Base-by-base conservation (phyloP, 2,797 vertebrate genomes). In the Sphenopsis melanotis region DNA sequence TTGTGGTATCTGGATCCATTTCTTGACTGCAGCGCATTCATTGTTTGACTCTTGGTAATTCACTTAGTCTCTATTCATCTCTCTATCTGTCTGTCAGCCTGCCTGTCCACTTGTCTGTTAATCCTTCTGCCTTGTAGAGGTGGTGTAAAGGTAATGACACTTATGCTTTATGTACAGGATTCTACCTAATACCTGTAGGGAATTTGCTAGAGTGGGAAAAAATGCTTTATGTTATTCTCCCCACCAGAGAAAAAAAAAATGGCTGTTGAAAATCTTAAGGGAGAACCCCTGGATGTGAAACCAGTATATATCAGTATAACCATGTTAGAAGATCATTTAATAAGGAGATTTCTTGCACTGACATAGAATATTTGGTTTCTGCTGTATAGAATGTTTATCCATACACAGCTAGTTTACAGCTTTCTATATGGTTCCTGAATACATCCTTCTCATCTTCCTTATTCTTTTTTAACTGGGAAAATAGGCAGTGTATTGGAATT, bases 401-500 rank as follows among this genome's bases (percentile, higher is more conserved):
- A 79, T 91, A 78, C 76, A 83, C 61, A 92, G 39, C 55, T 96
- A 92, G 78, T 83, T 95, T 93, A 82, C 85, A 94, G 47, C 49
- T 95, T 96, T 87, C 80, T 92, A 8, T 87, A 83, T 87, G 56
- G 77, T 95, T 96, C 76, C 84, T 96, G 89, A 89, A 91, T 94
- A 30, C 74, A 92, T 92, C 91, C 75, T 87, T 93, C 81, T 94
- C 92, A 86, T 95, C 93, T 36, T 96, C 91, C 56, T 83, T 90
- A 71, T 91, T 82, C 77, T 90, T 90, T 70, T 84, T 75, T 60
- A 92, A 96, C 52, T 90, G 42, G 72, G 79, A 97, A 97, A 97
- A 94, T 86, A 83, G 96, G 71, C 30, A 92, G 56, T 83, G 44
- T 94, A 87, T 95, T 97, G 97, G 87, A 96, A 97, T 91, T 95